Conservation (phyloP, 2,797 vertebrate genomes). For the Paedocypris micromegethes region DNA sequence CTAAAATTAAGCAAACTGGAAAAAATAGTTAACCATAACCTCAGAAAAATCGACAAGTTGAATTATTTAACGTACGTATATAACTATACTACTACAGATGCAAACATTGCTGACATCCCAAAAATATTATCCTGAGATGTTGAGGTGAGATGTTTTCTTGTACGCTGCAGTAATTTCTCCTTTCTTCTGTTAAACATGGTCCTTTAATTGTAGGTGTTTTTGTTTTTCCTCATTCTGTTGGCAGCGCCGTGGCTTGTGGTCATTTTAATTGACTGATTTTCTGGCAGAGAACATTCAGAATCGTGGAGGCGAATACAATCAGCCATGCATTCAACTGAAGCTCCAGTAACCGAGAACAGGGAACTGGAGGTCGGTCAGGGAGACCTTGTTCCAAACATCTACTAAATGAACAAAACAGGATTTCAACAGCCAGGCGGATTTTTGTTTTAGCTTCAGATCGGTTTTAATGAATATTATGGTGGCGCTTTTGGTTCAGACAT, state of each 20-base stretch:
- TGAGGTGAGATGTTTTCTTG: neutral
- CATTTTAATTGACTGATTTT: conserved; percentile 76
- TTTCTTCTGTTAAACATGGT: conserved; percentile 25
- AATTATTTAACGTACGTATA: too few species aligned
- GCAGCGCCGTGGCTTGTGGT: conserved; percentile 54
- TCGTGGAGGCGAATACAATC: conserved; percentile 69
- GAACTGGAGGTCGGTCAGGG: neutral
- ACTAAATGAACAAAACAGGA: conserved; percentile 4
- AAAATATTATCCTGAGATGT: too few species aligned
- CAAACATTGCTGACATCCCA: too few species aligned
- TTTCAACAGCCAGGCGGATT: neutral
- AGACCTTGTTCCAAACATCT: conserved; percentile 2
- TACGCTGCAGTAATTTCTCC: conserved; percentile 9
- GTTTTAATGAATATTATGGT: conserved; percentile 18
- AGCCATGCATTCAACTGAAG: conserved; percentile 61
- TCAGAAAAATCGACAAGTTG: too few species aligned
- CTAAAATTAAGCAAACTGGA: too few species aligned
- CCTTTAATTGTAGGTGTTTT: conserved; percentile 11
- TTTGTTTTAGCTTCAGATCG: neutral
- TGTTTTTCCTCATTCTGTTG: conserved; percentile 30
- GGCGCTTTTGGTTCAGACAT: conserved; percentile 27
- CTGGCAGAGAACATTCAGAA: conserved; percentile 65
- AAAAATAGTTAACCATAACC: too few species aligned
- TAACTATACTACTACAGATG: too few species aligned
- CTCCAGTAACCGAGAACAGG: conserved; percentile 46